Conservation (phyloP, 2,888 invertebrate species). For the Oxytorus armatus region DNA sequence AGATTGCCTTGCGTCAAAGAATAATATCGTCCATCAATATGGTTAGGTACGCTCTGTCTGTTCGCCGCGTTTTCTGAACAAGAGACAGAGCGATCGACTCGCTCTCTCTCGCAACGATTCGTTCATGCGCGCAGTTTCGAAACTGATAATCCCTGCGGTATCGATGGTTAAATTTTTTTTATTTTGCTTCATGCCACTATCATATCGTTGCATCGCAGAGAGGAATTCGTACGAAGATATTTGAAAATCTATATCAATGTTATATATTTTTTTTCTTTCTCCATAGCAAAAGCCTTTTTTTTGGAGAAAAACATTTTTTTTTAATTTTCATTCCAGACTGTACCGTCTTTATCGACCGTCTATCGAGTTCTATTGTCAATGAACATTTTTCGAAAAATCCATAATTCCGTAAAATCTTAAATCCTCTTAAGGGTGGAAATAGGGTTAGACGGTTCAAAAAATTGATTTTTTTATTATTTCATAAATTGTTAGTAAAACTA, state of each 20-base stretch:
- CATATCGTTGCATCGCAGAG: background rate
- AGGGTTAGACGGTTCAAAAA: too few relatives aligned
- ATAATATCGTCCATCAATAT: constrained; percentile 66
- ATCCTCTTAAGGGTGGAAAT: too few relatives aligned
- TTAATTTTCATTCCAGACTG: too few relatives aligned
- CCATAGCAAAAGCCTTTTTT: too few relatives aligned
- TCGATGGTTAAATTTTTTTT: constrained; percentile 10
- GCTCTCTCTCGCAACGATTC: background rate
- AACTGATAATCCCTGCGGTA: constrained; percentile 10
- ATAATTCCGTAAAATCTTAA: too few relatives aligned
- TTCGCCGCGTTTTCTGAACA: constrained; percentile 13
- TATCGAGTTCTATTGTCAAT: too few relatives aligned
- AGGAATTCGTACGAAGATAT: background rate
- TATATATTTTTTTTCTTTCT: background rate
- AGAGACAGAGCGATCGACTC: background rate
- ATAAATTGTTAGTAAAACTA: too few relatives aligned
- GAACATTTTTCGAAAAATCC: too few relatives aligned
- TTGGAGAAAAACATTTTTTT: too few relatives aligned
- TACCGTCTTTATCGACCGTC: too few relatives aligned
- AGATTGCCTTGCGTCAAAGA: constrained; percentile 63
- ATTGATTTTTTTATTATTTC: too few relatives aligned
- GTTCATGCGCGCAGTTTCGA: background rate
- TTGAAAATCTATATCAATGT: background rate
- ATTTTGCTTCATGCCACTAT: constrained; percentile 11
- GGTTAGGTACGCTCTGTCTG: constrained; percentile 9